Evolutionary conservation across 2,113 vertebrate genomes (phyloP), one percentile per base, ranked within the genome.

Genomic region (Oreochromis niloticus): DNA sequence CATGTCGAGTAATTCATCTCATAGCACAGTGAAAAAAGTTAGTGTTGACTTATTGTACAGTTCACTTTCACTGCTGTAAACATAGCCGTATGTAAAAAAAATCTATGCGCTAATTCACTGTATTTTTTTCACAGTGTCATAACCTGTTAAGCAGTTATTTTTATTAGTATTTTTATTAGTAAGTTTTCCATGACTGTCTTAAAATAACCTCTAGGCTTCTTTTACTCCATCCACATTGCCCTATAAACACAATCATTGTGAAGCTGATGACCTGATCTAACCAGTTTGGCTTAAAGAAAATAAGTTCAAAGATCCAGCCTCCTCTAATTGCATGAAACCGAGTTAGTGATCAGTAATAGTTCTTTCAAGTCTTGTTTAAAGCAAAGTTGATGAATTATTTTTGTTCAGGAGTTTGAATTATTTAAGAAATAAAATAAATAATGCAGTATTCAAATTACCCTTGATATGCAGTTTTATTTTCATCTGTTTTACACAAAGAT

Each of bases 301-400:
- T 46, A 46, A 46, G n/a, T 46, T 73, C 68, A 73, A 73, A 73
- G 68, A 46, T 46, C 13, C n/a, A 39, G 32, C 50, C 50, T 39
- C 50, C 78, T 22, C 48, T 80, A 52, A 80, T 36, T 34, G 27
- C 30, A 34, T 54, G 32, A 80, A 36, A 9, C 19, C 2, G 5
- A n/a, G 30, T 19, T 2, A 16, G 50, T 80, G 46, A 79, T 52
- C 24, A 32, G 17, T 30, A 36, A 54, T 79, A 80, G 32, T 36
- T 34, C 30, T 54, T 54, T 80, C 27, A 54, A 34, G 9, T 80
- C 19, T 54, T 55, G 4, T 80, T 79, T 79, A 52, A 79, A 79
- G 46, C 48, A 46, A 73, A 73, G 68, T 17, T 73, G 24, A 75
- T 19, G 71, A 10, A 50, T 50, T 32, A 14, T 48, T 46, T 24